Evolutionary conservation across 2,888 invertebrate species (phyloP).

Genomic region (Tetranychus piercei): DNA sequence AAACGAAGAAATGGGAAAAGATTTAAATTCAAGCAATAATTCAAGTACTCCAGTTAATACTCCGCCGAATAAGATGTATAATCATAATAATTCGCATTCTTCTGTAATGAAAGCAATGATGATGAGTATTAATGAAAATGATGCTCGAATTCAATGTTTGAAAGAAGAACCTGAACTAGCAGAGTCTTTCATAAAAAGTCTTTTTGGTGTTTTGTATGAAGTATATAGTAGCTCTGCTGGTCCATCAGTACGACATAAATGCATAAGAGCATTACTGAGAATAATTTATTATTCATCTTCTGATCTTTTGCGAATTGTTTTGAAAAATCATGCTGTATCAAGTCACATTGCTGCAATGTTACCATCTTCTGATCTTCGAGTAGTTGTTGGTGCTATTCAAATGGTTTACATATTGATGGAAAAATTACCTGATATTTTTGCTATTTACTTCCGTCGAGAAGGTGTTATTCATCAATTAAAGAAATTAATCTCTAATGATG

Average conservation of each 20-base stretch:
- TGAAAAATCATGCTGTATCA: slow-evolving; percentile 59
- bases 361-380: slow-evolving; percentile 83
- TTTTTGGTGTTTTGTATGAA: slow-evolving; percentile 88
- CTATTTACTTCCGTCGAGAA: slow-evolving; percentile 83
- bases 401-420: slow-evolving; percentile 92
- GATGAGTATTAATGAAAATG: slow-evolving; percentile 29
- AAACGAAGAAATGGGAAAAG: too few relatives aligned
- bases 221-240: slow-evolving; percentile 96
- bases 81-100: neutral
- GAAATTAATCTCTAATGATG: slow-evolving; percentile 41
- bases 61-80: neutral
- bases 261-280: slow-evolving; percentile 76
- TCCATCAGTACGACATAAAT: slow-evolving; percentile 89
- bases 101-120: neutral
- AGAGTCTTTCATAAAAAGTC: slow-evolving; percentile 49
- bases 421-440: slow-evolving; percentile 83
- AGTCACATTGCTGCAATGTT: slow-evolving; percentile 94
- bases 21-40: too few relatives aligned
- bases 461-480: slow-evolving; percentile 83
- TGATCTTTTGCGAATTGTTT: slow-evolving; percentile 52
- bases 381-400: slow-evolving; percentile 88
- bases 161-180: slow-evolving; percentile 51
- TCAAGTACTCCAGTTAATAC: too few relatives aligned
- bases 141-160: slow-evolving; percentile 50
- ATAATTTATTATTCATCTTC: slow-evolving; percentile 89